Evolutionary conservation across 2,797 vertebrate species (phyloP), one percentile per base, ranked within the genome.

Genomic region (Coreius guichenoti): DNA sequence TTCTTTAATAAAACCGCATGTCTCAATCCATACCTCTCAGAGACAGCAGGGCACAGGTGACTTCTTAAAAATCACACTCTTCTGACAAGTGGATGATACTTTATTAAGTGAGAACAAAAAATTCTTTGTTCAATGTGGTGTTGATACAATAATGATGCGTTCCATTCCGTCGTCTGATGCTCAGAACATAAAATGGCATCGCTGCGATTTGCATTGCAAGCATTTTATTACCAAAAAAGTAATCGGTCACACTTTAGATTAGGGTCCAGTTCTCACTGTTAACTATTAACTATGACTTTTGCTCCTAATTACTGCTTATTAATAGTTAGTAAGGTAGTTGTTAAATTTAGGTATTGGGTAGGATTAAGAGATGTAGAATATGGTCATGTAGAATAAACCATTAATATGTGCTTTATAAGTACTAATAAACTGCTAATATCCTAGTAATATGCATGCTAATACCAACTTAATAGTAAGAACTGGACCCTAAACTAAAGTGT

Each of bases 1-100:
- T 92, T 92, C 90, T 91, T 93, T 93, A 93, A 94, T 94, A 93
- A 93, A 93, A 93, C 91, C 90, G 87, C 82, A 4, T 21, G 81
- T 89, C 84, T 83, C 86, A 43, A 92, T 93, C 91, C 69, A 63
- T 43, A 75, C n/a, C 17, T 67, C 17, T 47, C 43, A 61, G 76
- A 36, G 83, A 75, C 75, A 72, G 13, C 31, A 80, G 23, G 17
- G 39, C 29, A 70, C 49, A 70, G 68, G 31, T 26, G 47, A 68
- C 21, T 49, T 67, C 39, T 65, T 47, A 23, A 74, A 74, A 31
- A 51, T 31, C 45, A 68, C 29, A 19, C 5, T 56, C 36, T 12
- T 39, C n/a, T 61, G 76, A 78, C 56, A 63, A 45, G 39, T 7
- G 39, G 1, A 43, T 45, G 54, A 19, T 56, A 17, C 23, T 39